Percentiles rank a stretch among this genome's conserved stretches.
Conservation (phyloP, 2,113 vertebrate species). For the Todiramphus saurophagus region DNA sequence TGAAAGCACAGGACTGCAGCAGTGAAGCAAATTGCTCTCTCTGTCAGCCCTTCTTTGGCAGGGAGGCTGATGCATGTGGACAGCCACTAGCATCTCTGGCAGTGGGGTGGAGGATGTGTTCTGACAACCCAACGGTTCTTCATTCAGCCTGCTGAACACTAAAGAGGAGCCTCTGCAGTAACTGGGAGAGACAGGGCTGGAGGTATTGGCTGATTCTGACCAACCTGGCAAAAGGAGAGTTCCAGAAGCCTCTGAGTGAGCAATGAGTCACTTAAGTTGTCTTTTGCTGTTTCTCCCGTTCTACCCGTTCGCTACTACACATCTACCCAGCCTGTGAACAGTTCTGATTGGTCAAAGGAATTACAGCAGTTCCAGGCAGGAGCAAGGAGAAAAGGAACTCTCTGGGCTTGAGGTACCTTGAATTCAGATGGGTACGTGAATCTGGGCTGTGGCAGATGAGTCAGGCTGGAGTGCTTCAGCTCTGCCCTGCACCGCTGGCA, state of each 20-base stretch:
- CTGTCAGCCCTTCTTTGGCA: background rate
- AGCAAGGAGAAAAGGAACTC: background rate
- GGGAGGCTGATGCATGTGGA: background rate
- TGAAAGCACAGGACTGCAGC: background rate
- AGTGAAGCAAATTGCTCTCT: background rate
- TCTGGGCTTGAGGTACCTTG: background rate
- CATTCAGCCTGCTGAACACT: background rate
- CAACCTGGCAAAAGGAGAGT: background rate
- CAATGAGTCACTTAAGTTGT: fast-evolving
- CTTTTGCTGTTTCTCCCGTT: background rate
- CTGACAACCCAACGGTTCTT: background rate
- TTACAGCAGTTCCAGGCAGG: background rate
- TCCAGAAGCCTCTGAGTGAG: background rate
- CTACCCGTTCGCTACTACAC: background rate
- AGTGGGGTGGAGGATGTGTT: background rate
- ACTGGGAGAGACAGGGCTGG: background rate
- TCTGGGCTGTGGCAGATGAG: background rate
- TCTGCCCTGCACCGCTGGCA: background rate
- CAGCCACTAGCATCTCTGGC: background rate
- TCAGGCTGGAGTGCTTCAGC: background rate
- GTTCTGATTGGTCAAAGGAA: background rate
- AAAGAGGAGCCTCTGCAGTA: background rate
- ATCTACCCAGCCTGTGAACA: background rate
- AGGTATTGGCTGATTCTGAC: background rate
- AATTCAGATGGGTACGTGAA: background rate